Conservation (phyloP, 2,888 invertebrate species). For the Phortica magna region DNA sequence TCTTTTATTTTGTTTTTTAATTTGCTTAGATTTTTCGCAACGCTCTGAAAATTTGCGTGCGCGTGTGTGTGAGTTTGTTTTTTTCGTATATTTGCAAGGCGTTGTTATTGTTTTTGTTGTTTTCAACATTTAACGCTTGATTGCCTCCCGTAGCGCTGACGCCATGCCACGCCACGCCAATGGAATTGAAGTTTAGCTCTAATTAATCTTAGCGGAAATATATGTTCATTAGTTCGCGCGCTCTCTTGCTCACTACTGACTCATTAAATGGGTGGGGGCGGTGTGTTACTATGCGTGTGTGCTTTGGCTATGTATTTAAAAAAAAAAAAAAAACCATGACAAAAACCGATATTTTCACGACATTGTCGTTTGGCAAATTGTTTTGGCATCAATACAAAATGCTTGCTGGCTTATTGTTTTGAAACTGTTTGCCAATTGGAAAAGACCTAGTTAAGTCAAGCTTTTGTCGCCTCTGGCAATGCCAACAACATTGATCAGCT, state of each 20-base stretch:
- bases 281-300: not conserved
- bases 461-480: too few species aligned
- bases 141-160: conserved; percentile 5
- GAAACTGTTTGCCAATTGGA: too few species aligned
- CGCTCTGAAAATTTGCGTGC: conserved; percentile 19
- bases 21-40: conserved; percentile 17
- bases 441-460: too few species aligned
- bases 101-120: not conserved
- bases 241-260: not conserved
- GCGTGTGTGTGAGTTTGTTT: not conserved
- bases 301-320: not conserved
- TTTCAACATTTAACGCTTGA: conserved; percentile 20
- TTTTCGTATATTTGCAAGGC: not conserved
- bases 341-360: not conserved
- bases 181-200: conserved; percentile 18
- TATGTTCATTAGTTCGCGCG: not conserved
- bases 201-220: conserved; percentile 9
- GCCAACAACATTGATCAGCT: too few species aligned
- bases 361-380: too few species aligned
- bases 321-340: not conserved
- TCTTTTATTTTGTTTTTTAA: conserved; percentile 4
- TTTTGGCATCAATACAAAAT: too few species aligned
- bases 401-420: too few species aligned
- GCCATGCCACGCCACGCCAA: not conserved
- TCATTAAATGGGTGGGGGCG: not conserved